Evolutionary conservation across 2,113 vertebrate genomes (phyloP).

Genomic region (Pachyramphus minor): DNA sequence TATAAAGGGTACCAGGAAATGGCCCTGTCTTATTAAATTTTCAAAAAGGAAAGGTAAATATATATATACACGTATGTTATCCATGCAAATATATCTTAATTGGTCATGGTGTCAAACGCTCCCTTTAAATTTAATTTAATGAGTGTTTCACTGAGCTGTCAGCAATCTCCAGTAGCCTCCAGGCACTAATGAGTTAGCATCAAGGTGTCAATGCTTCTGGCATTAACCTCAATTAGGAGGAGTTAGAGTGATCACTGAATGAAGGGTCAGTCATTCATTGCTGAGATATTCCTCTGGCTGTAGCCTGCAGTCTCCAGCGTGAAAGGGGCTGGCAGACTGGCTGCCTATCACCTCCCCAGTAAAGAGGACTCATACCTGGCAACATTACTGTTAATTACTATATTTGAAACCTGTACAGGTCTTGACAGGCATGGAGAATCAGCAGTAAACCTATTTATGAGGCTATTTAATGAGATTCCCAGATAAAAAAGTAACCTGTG

Average conservation of each 20-base stretch:
- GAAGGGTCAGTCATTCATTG: not conserved
- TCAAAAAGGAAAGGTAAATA: not conserved
- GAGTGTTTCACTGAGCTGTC: not conserved
- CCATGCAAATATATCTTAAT: not conserved
- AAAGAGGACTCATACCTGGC: not conserved
- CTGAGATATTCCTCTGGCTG: slow-evolving; percentile 11
- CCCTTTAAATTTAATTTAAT: not conserved
- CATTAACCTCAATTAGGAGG: slow-evolving; percentile 58
- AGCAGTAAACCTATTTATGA: not conserved
- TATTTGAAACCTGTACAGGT: not conserved
- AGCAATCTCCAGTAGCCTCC: not conserved
- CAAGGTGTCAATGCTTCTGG: slow-evolving; percentile 51
- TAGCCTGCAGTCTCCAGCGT: not conserved
- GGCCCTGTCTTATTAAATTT: not conserved
- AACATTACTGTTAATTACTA: not conserved
- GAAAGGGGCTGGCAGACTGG: not conserved
- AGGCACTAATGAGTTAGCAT: slow-evolving; percentile 26
- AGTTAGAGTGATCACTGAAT: slow-evolving; percentile 10
- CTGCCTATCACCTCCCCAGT: not conserved
- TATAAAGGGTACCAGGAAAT: not conserved
- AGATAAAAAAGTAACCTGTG: not conserved
- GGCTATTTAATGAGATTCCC: not conserved
- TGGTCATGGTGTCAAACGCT: not conserved
- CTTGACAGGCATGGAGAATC: not conserved
- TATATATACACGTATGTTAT: not conserved